Base-by-base conservation (phyloP, 2,797 vertebrate genomes). In the Diglossa cyanea region DNA sequence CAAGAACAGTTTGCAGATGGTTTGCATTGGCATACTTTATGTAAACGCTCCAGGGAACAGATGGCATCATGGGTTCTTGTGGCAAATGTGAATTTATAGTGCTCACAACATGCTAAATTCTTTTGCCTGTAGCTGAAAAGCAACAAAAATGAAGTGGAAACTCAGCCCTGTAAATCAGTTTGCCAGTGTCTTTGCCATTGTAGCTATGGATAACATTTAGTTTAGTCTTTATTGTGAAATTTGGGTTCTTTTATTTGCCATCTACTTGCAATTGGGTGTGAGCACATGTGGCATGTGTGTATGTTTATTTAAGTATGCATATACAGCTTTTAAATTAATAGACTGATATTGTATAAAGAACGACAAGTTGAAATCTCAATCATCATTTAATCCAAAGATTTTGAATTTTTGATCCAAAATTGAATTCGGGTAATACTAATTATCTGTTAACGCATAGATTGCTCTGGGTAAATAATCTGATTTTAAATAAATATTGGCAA, bases 21-120 rank as follows among this genome's bases (percentile, higher is more conserved):
- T 97, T 97, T 96, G 85, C 97, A 94, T 94, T 97, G 97, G 91
- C 96, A 94, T 94, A 13, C 85, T 97, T 97, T 97, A 97, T 94
- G 96, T 92, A 96, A 95, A 96, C 91, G 95, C 97, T 98, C 96
- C 68, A 86, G 96, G 92, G 96, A 98, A 96, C 98, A 98, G 97
- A 98, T 97, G 97, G 97, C 95, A 96, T 97, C 91, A 48, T 93
- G 91, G 93, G 68, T 30, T 95, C 97, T 97, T 90, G 81, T 94
- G 96, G 95, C 95, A 97, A 97, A 96, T 95, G 95, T 93, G 94
- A 97, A 97, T 98, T 97, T 97, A 96, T 96, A 94, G 95, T 14
- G 4, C 77, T 91, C 84, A 61, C 94, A 89, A 95, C 70, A 84
- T 87, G 88, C 86, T 95, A 79, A 96, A 96, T 92, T 87, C 77